Evolutionary conservation across 2,797 vertebrate genomes (phyloP).

Genomic region (Rhincodon typus): DNA sequence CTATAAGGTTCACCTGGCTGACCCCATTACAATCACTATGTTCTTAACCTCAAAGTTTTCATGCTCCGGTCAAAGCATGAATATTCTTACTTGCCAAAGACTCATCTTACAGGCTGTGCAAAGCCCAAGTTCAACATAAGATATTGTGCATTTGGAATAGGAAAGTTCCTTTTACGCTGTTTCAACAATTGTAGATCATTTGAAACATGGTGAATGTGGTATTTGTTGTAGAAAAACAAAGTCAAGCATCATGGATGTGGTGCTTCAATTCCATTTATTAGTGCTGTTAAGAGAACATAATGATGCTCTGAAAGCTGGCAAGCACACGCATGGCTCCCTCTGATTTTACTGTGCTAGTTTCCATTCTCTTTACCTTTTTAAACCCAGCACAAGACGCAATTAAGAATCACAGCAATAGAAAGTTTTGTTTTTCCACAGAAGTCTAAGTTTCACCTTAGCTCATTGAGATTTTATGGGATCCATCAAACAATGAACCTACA

Average conservation of each 20-base stretch:
- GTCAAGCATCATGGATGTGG: not conserved
- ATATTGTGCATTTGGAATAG: not conserved
- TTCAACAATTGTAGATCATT: not conserved
- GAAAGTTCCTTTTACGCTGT: not conserved
- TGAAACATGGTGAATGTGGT: not conserved
- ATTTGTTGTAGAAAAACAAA: not conserved
- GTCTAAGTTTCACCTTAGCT: not conserved
- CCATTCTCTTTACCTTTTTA: not conserved
- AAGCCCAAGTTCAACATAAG: too few relatives aligned
- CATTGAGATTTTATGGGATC: not conserved
- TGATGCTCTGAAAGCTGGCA: not conserved
- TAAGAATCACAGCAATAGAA: not conserved
- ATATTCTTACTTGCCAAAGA: not conserved
- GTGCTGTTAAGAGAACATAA: not conserved
- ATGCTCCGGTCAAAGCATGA: not conserved
- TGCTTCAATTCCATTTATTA: not conserved
- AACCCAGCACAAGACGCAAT: not conserved
- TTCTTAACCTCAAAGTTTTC: not conserved
- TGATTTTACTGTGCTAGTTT: not conserved
- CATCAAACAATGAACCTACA: not conserved
- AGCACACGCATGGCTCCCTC: not conserved
- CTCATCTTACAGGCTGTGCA: too few relatives aligned
- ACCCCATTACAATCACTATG: too few relatives aligned
- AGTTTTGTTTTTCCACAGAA: too few relatives aligned
- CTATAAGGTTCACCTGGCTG: too few relatives aligned